Base-by-base conservation (phyloP, 2,113 vertebrate genomes). In the Oreotrochilus melanogaster region DNA sequence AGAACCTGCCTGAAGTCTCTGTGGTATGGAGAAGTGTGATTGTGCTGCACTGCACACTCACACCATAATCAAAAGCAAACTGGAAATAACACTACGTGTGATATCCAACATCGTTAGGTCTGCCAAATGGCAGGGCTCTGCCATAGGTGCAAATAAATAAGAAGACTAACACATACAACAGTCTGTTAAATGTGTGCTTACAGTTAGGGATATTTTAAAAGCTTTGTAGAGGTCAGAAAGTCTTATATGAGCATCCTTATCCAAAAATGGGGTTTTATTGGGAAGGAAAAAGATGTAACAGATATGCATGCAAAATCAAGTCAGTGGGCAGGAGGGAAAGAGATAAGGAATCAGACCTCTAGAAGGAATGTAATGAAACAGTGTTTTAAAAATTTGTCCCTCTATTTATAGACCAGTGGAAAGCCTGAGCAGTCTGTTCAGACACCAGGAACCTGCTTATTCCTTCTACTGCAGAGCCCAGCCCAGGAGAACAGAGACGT, bases 251-350 rank as follows among this genome's bases (percentile, higher is more conserved):
- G 73, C 88, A 95, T 85, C 75, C 73, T 51, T 75, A 67, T 78
- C 86, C 93, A 89, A 94, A 94, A 97, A 62, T 80, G 78, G 60
- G 24, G 21, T 93, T 97, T 94, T 93, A 96, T 93, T 92, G 79
- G 75, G 79, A 94, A 97, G 95, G 96, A 93, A 96, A 88, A 95
- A 64, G 73, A 96, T 85, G 62, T 79, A 79, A 76, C n/a, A 86
- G 87, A 93, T 94, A 96, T 96, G 93, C 66, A 80, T 35, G 45
- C 58, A 95, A 96, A 95, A 80, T 85, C 73, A 82, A 69, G 84
- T 45, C 78, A 84, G 45, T 54, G 66, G 61, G 74, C 89, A 95
- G 74, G 28, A 91, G 84, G 74, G 85, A 83, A 91, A 66, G 58
- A 94, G 85, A 96, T 93, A 96, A 96, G 93, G 75, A 90, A 83